Base-by-base conservation (phyloP, 2,797 vertebrate genomes). In the Rhinophrynus dorsalis region DNA sequence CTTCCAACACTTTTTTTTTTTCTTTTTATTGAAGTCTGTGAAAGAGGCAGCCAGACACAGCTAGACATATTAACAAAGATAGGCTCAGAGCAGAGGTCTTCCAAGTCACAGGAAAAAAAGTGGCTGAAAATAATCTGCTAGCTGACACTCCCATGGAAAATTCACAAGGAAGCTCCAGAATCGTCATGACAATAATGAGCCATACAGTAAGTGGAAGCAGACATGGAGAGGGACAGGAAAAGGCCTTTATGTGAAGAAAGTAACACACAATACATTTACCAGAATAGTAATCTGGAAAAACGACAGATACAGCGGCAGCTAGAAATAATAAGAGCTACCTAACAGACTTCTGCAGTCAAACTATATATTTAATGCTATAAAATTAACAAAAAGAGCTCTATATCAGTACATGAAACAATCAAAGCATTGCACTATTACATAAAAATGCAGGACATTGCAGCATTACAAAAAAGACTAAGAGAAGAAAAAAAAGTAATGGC, bases 71-170 rank as follows among this genome's bases (percentile, higher is more conserved):
- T 75, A 32, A 30, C n/a, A 45, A 27, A 37, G 35, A 24, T 2
- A 5, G 35, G 44, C n/a, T 11, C 13, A 24, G 18, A 45, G 18
- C 11, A 15, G 7, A 33, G 18, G 33, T 18, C 58, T 54, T 83
- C 81, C 74, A 7, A 62, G 80, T 75, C 76, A 84, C 81, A 60
- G 78, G 81, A 77, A 84, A 84, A 83, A 78, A 9, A 35, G 21
- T 76, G 15, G 8, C 45, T 42, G 47, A 45, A 52, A 72, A 63
- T 20, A 78, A 82, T 76, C 70, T 27, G 78, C 70, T 79, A 2
- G 66, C 67, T 65, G 75, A 80, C 8, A 21, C 73, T 78, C 57
- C 57, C 68, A 76, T 38, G 82, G 86, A 87, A 89, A 86, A 79
- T 72, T 66, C 77, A 78, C 2, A 1, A 64, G 80, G 77, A 81